Evolutionary conservation across 2,797 vertebrate species (phyloP), one percentile per base, ranked within the genome.

Genomic region (Telmatherina bonti): DNA sequence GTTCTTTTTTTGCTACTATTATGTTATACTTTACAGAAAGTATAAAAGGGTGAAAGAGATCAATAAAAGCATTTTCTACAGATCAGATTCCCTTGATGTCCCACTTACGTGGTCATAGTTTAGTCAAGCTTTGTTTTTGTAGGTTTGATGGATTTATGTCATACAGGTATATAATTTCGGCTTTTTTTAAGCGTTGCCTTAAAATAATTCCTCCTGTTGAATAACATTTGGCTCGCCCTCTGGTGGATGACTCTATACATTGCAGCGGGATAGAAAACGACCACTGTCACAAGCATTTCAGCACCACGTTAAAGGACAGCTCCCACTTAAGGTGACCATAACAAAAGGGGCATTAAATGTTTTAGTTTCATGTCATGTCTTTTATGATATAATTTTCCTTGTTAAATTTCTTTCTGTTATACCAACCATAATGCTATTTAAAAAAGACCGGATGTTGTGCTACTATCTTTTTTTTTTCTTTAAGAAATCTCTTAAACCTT

Each of bases 301-400:
- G 92, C 79, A 93, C 92, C 57, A 63, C 7, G 33, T 8, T 1
- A 22, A 26, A 7, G 88, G 86, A 91, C 81, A 93, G 90, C 67
- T 89, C 85, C 78, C 58, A 20, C 1, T 45, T 35, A 12, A 27
- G 62, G n/a, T 35, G 36, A 67, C 55, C 24, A 30, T 20, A 15
- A 9, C 26, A 10, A 16, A 45, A n/a, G 13, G 13, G 22, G 51
- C 36, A 16, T 24, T 9, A 29, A 1, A 0, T 27, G 47, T 7
- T 31, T 18, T 3, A n/a, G 22, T 3, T 30, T 6, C 62, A 29
- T 22, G 13, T 3, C 7, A 16, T 29, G 10, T 29, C 2, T 53
- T 16, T 51, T 49, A 13, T 45, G n/a, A 20, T 18, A 10, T 38
- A 15, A 22, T 11, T 53, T 29, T 2, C 1, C 20, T 5, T 29